A percentile compares a stretch with the other conserved stretches of the same genome.
These are phyloP conservation scores for Chrysolina haemoptera DNA, from an alignment of 2,888 invertebrate species.

Conservation along the genomic window DNA sequence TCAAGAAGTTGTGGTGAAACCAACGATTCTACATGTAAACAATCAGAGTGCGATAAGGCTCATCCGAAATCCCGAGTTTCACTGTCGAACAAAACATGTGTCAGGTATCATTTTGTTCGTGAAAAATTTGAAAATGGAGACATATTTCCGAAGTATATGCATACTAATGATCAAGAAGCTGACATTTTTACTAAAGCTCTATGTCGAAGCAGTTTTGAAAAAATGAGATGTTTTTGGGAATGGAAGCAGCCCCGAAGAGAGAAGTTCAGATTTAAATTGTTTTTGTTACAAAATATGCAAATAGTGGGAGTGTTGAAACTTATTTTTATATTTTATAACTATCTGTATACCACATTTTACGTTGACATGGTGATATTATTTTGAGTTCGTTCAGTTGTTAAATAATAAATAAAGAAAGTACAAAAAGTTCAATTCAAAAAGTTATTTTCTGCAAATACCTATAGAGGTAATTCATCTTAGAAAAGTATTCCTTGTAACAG, in stretches of 20 bases:
- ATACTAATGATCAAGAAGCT: slow-evolving; percentile 8
- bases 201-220: slow-evolving; percentile 1
- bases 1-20: slow-evolving; percentile 31
- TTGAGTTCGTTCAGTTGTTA: too few relatives aligned
- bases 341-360: too few relatives aligned
- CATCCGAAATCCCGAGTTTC: slow-evolving; percentile 52
- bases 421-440: too few relatives aligned
- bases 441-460: too few relatives aligned
- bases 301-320: too few relatives aligned
- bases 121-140: neutral
- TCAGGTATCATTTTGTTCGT: slow-evolving; percentile 50
- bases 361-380: too few relatives aligned
- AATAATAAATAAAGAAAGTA: too few relatives aligned
- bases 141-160: neutral
- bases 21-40: slow-evolving; percentile 44
- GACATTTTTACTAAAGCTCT: slow-evolving; percentile 24
- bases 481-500: too few relatives aligned
- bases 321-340: neutral
- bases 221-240: neutral
- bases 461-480: too few relatives aligned
- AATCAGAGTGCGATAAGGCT: slow-evolving; percentile 54
- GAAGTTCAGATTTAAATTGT: too few relatives aligned
- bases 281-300: too few relatives aligned
- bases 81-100: slow-evolving; percentile 54
- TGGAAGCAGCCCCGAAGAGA: too few relatives aligned